phyloP scores from a whole-genome alignment of 1,140 invertebrate species.

The Nylanderia fulva region DNA sequence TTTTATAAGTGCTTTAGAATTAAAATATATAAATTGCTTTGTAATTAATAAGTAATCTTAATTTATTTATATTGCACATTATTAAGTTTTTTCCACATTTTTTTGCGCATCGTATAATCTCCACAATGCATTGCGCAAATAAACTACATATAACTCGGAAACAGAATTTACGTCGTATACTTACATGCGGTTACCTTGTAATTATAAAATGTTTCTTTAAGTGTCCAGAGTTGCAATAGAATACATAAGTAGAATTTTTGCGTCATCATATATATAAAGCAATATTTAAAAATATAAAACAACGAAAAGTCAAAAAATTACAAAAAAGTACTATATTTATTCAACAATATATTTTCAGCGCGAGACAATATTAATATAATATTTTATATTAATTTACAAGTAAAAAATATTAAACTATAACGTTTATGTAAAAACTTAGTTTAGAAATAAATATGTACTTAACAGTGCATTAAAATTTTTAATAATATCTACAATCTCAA shows the following conservation, averaged over 20 bases:
- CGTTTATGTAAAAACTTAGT: too few species aligned
- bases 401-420: too few species aligned
- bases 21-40: neutral
- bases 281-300: constrained; percentile 1
- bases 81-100: neutral
- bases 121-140: neutral
- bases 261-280: constrained; percentile 1
- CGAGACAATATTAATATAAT: neutral
- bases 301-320: neutral
- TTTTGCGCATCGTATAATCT: neutral
- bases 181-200: neutral
- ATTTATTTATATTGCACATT: constrained; percentile 15
- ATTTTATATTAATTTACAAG: neutral
- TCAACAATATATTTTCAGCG: neutral
- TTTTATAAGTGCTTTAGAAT: neutral
- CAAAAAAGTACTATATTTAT: neutral
- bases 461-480: neutral
- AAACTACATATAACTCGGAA: neutral
- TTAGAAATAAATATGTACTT: too few species aligned
- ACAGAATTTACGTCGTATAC: neutral
- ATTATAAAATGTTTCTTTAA: constrained; percentile 50
- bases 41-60: neutral
- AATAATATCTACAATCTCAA: neutral
- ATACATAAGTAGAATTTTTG: neutral
- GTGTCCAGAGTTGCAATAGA: constrained; percentile 23